phyloP scores from a whole-genome alignment of 1,140 invertebrate genomes.

The Onthophagus taurus region DNA sequence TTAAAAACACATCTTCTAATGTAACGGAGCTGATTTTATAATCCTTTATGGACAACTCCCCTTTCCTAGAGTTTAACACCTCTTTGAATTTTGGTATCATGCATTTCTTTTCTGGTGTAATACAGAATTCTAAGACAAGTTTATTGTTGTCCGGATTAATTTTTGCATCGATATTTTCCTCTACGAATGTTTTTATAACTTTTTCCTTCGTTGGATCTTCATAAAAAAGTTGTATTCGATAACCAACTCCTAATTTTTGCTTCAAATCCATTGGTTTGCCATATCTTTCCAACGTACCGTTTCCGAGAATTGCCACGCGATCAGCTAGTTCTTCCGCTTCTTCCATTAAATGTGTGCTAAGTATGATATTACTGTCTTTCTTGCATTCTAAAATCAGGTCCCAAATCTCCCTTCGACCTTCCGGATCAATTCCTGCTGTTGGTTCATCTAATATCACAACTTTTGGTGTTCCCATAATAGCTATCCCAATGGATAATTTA shows the following conservation, averaged over 20 bases:
- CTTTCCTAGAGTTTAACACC: too few species aligned
- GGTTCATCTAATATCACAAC: constrained; percentile 83
- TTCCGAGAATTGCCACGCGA: constrained; percentile 82
- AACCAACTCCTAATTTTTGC: constrained; percentile 39
- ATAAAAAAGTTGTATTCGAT: too few species aligned
- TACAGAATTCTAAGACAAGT: too few species aligned
- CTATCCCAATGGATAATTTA: constrained; percentile 55
- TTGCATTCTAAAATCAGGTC: constrained; percentile 54
- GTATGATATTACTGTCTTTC: constrained; percentile 64
- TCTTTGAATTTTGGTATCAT: too few species aligned
- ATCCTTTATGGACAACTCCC: too few species aligned
- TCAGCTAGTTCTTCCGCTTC: constrained; percentile 93
- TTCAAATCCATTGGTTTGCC: constrained; percentile 47
- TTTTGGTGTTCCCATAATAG: constrained; percentile 44
- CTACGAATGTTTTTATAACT: too few species aligned
- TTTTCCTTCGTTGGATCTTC: too few species aligned
- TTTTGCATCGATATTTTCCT: too few species aligned
- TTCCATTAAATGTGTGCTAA: constrained; percentile 98
- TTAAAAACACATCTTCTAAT: too few species aligned
- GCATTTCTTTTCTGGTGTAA: too few species aligned
- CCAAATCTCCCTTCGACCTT: constrained; percentile 85
- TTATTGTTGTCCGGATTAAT: too few species aligned
- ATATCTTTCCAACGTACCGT: constrained; percentile 65
- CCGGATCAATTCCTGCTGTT: constrained; percentile 90
- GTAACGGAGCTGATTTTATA: too few species aligned